Conservation (phyloP, 2,888 invertebrate genomes). For the Tenodera sinensis region DNA sequence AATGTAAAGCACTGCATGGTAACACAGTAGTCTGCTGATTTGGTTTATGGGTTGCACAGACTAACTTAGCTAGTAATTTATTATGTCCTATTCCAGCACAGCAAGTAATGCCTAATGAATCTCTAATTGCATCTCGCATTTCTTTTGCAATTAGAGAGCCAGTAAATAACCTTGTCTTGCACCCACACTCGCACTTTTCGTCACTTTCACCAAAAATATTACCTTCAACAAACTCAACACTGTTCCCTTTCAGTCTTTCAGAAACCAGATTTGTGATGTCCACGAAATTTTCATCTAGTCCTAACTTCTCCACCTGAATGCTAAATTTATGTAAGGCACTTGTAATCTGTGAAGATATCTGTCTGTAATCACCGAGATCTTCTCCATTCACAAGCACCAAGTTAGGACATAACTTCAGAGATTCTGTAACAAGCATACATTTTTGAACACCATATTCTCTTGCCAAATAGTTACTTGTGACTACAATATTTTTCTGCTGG, state of each 20-base stretch:
- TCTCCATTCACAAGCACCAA: constrained; percentile 76
- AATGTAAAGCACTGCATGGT: constrained; percentile 61
- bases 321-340: constrained; percentile 68
- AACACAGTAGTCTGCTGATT: constrained; percentile 77
- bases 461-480: constrained; percentile 81
- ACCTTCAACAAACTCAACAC: constrained; percentile 34
- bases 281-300: constrained; percentile 81
- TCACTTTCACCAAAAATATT: constrained; percentile 22
- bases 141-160: constrained; percentile 74
- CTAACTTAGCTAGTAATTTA: constrained; percentile 77
- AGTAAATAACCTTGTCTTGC: constrained; percentile 39
- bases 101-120: constrained; percentile 68
- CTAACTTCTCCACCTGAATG: constrained; percentile 71
- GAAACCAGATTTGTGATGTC: constrained; percentile 68
- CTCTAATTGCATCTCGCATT: constrained; percentile 64
- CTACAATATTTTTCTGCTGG: constrained; percentile 79
- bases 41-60: constrained; percentile 60
- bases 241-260: constrained; percentile 7
- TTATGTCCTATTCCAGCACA: constrained; percentile 83
- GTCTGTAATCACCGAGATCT: constrained; percentile 75
- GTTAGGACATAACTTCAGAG: constrained; percentile 67
- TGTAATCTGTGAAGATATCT: constrained; percentile 73
- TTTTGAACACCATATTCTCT: constrained; percentile 72
- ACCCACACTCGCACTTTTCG: constrained; percentile 38
- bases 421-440: constrained; percentile 74